A percentile compares a stretch with the other conserved stretches of the same genome.
Evolutionary conservation across 2,113 vertebrate genomes (phyloP).

Genomic region (Ictidomys tridecemlineatus): DNA sequence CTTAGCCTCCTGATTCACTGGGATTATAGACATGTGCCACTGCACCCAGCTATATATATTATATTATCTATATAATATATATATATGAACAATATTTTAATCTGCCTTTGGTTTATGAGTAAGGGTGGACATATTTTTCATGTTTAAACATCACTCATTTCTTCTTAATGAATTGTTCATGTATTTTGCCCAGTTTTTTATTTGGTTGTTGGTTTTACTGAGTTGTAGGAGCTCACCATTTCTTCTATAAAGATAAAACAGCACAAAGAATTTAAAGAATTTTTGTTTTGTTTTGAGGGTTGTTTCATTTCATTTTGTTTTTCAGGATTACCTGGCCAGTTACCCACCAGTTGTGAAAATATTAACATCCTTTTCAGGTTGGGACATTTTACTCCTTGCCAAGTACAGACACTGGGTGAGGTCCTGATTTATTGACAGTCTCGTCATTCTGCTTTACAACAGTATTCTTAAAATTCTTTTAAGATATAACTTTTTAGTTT

Average conservation of each 20-base stretch:
- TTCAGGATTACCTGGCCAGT: background rate
- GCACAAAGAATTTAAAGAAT: background rate
- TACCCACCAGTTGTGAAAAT: background rate
- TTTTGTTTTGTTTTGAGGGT: too few species aligned
- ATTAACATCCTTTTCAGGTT: background rate
- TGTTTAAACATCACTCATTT: background rate
- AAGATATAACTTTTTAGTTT: background rate
- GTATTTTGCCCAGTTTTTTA: background rate
- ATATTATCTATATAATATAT: too few species aligned
- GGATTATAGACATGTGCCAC: background rate
- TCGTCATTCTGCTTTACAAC: background rate
- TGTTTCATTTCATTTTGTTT: background rate
- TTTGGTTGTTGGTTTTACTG: background rate
- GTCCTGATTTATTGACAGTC: background rate
- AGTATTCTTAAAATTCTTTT: slow-evolving; percentile 16
- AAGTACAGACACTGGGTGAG: background rate
- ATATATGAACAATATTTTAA: too few species aligned
- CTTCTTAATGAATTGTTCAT: background rate
- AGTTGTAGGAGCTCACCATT: background rate
- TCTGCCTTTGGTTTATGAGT: too few species aligned
- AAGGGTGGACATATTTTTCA: too few species aligned
- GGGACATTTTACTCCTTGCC: background rate
- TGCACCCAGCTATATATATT: too few species aligned
- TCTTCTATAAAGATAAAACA: background rate
- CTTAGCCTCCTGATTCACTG: background rate